Evolutionary conservation across 1,140 invertebrate species (phyloP).

Genomic region (Drosophila truncata): DNA sequence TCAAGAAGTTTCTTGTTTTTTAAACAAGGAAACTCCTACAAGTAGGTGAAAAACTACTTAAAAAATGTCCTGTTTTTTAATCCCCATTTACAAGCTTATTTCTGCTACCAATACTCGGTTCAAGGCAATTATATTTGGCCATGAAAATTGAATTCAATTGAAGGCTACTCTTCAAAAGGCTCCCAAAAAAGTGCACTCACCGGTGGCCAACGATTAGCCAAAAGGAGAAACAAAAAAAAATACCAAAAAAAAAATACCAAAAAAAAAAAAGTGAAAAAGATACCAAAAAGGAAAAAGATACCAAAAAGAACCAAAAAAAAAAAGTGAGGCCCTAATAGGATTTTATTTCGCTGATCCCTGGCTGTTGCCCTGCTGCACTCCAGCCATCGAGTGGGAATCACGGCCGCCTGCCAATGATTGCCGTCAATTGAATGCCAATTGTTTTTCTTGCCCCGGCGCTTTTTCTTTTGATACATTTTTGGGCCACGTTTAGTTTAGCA

Average conservation of each 20-base stretch:
- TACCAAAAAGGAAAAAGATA: too few species aligned
- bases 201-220: conserved; percentile 18
- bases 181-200: conserved; percentile 1
- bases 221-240: not conserved
- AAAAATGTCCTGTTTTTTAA: not conserved
- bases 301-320: conserved; percentile 14
- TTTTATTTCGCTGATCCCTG: conserved; percentile 23
- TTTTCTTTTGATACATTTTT: conserved; percentile 62
- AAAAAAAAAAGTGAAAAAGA: conserved; percentile 3
- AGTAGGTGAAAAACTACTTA: not conserved
- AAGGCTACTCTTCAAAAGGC: not conserved
- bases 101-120: not conserved
- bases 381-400: conserved; percentile 38
- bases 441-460: conserved; percentile 50
- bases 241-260: not conserved
- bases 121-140: not conserved
- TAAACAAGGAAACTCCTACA: too few species aligned
- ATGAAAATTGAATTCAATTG: conserved; percentile 10
- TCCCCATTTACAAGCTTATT: not conserved
- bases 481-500: conserved; percentile 53
- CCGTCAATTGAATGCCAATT: conserved; percentile 75
- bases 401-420: conserved; percentile 63
- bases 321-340: conserved; percentile 28
- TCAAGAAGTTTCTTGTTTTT: too few species aligned
- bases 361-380: not conserved